A percentile compares a stretch with the other conserved stretches of the same genome.
Conservation (phyloP, 2,113 vertebrate genomes). For the Ceuthmochares aereus region DNA sequence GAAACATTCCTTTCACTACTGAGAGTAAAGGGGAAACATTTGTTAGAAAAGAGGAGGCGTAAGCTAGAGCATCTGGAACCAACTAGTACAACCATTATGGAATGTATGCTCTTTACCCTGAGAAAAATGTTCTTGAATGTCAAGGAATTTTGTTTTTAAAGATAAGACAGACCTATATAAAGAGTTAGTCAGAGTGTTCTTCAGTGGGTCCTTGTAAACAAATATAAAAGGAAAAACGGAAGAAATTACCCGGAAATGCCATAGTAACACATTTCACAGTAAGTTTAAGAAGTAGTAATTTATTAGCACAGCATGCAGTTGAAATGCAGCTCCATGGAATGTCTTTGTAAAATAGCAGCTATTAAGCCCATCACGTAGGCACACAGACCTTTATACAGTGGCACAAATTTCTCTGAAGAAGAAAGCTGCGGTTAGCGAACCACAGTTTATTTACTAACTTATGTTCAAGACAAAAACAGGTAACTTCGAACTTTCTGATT, state of each 20-base stretch:
- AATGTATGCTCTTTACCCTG: not conserved
- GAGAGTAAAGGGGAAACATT: conserved; percentile 39
- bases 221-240: not conserved
- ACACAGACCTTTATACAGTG: not conserved
- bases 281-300: not conserved
- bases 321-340: not conserved
- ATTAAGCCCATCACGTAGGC: not conserved
- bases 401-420: not conserved
- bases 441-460: not conserved
- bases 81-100: conserved; percentile 23
- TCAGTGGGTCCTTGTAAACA: not conserved
- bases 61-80: conserved; percentile 65
- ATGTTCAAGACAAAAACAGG: not conserved
- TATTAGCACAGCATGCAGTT: not conserved
- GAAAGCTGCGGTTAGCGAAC: not conserved
- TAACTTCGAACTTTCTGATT: not conserved
- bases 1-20: conserved; percentile 19
- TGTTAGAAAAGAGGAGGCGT: not conserved
- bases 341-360: not conserved
- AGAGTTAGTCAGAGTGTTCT: not conserved
- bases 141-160: not conserved
- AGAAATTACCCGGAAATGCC: not conserved
- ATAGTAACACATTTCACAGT: not conserved
- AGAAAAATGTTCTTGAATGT: conserved; percentile 16
- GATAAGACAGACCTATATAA: not conserved